Conservation (phyloP, 1,140 invertebrate species). For the Drosophila yakuba region DNA sequence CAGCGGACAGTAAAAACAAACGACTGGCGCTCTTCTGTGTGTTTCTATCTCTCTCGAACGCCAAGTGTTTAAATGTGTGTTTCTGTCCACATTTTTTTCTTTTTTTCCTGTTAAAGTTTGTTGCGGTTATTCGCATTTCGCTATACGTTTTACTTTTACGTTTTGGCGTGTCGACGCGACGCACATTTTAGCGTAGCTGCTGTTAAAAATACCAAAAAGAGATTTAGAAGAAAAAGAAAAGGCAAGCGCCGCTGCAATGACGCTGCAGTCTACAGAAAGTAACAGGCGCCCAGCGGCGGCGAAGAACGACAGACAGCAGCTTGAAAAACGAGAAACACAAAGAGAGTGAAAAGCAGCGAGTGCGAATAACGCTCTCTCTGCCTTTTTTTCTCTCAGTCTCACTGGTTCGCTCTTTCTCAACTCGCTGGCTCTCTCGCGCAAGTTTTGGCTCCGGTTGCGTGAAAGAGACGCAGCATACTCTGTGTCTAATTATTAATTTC, state of each 20-base stretch:
- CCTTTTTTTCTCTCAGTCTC: not conserved
- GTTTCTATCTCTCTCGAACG: conserved; percentile 11
- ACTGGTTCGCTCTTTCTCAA: not conserved
- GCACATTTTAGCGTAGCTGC: conserved; percentile 50
- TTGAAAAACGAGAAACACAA: conserved; percentile 26
- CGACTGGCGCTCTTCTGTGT: conserved; percentile 41
- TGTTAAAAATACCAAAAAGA: conserved; percentile 33
- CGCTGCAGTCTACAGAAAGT: conserved; percentile 84
- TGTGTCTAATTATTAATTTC: conserved; percentile 43
- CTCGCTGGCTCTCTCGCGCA: conserved; percentile 50
- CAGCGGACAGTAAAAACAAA: conserved; percentile 74
- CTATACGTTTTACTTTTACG: conserved; percentile 40
- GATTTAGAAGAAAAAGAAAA: conserved; percentile 23
- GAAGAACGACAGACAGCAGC: conserved; percentile 33
- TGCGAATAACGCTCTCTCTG: not conserved
- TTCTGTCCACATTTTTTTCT: conserved; percentile 21
- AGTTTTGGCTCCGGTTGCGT: conserved; percentile 39
- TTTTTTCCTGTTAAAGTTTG: conserved; percentile 29
- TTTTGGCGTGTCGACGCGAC: conserved; percentile 51
- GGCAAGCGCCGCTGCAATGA: conserved; percentile 72
- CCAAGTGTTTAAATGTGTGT: conserved; percentile 9
- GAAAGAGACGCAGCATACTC: conserved; percentile 9
- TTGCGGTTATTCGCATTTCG: conserved; percentile 36
- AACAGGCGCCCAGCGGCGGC: conserved; percentile 65
- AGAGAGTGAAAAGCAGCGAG: conserved; percentile 28